Evolutionary conservation across 2,797 vertebrate genomes (phyloP).

Genomic region (Sibirionetta formosa): DNA sequence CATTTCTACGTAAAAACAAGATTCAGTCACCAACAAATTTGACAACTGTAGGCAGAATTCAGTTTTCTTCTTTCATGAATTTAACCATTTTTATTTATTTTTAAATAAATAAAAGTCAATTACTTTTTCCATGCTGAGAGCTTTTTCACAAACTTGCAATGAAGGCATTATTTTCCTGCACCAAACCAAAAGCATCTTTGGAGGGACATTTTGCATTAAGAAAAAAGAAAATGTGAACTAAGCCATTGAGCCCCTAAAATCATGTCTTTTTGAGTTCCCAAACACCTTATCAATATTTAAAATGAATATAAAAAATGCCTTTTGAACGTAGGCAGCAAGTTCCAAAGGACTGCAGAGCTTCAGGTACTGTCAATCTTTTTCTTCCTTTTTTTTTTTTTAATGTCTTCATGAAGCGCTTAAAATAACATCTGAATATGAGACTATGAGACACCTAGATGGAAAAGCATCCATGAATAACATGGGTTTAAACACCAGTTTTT

Average conservation of each 20-base stretch:
- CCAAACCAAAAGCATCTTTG: background rate
- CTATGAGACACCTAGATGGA: background rate
- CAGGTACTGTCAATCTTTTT: background rate
- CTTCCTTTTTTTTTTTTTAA: background rate
- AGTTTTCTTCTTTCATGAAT: background rate
- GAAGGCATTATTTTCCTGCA: rapidly evolving
- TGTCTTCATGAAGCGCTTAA: background rate
- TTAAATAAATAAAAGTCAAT: no score
- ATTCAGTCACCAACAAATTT: background rate
- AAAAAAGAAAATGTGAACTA: background rate
- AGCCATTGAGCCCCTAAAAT: background rate
- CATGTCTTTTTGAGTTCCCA: background rate
- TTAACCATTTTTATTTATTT: no score
- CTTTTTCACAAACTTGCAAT: background rate
- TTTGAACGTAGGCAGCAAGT: background rate
- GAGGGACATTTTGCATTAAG: background rate
- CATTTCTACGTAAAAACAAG: background rate
- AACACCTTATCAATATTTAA: background rate
- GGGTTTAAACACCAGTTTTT: background rate
- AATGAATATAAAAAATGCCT: background rate
- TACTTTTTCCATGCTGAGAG: background rate
- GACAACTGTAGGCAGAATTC: background rate
- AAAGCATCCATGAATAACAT: background rate
- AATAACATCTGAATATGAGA: constrained; percentile 8
- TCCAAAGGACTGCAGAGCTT: background rate